These are phyloP conservation scores for Clavelina lepadiformis DNA, from an alignment of 23 tunicate genomes.

Conservation along the genomic window DNA sequence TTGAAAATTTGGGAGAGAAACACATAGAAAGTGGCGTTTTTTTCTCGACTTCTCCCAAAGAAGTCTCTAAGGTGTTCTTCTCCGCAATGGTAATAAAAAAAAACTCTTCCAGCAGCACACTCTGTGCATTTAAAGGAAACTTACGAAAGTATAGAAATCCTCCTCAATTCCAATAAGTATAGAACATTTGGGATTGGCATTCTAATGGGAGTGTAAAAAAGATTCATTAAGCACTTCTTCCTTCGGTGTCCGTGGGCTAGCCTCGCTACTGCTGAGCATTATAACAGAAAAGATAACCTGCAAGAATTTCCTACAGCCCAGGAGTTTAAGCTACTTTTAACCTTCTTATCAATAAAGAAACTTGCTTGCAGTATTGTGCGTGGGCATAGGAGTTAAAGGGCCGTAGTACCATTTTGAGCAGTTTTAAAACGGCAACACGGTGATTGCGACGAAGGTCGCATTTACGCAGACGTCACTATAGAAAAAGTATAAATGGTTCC, in stretches of 20 bases:
- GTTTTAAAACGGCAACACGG: too few relatives aligned
- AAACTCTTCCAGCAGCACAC: constrained; percentile 1
- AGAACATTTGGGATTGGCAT: constrained; percentile 3
- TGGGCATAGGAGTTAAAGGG: too few relatives aligned
- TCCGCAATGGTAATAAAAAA: constrained; percentile 6
- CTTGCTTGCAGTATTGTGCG: too few relatives aligned
- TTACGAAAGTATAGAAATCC: constrained; percentile 16
- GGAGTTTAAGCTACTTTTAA: too few relatives aligned
- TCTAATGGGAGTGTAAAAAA: constrained; percentile 9
- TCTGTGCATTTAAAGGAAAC: constrained; percentile 12
- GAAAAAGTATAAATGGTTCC: too few relatives aligned
- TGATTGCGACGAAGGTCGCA: too few relatives aligned
- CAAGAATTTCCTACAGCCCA: constrained; percentile 8
- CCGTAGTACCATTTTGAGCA: too few relatives aligned
- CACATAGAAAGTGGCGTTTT: constrained; percentile 9
- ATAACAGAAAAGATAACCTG: constrained; percentile 7
- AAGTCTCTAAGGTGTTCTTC: constrained; percentile 4
- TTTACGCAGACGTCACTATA: too few relatives aligned
- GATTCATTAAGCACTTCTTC: constrained; percentile 7
- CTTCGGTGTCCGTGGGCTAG: constrained; percentile 2
- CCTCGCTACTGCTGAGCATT: neutral
- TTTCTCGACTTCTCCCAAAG: constrained; percentile 4
- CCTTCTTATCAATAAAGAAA: too few relatives aligned
- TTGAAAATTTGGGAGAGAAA: constrained; percentile 4
- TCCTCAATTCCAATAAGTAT: neutral